Evolutionary conservation across 2,797 vertebrate species (phyloP).

Genomic region (Lacerta agilis): DNA sequence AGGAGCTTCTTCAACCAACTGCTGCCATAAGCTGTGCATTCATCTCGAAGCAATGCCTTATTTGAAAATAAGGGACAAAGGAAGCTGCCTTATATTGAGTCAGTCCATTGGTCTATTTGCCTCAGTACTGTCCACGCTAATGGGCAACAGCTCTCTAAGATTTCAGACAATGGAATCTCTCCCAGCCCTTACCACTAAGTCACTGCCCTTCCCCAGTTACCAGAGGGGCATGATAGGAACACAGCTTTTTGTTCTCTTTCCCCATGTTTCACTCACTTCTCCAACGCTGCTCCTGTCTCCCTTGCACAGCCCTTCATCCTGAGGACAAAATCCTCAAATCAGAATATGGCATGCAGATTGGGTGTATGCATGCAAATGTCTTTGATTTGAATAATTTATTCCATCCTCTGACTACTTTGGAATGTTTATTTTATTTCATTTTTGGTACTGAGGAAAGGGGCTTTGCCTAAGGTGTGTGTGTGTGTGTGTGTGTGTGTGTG

Average conservation of each 20-base stretch:
- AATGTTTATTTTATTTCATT: constrained; percentile 18
- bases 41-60: neutral
- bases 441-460: neutral
- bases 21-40: neutral
- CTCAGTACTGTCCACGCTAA: no score
- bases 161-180: no score
- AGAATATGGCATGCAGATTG: neutral
- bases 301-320: neutral
- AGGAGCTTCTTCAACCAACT: neutral
- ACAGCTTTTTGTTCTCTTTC: no score
- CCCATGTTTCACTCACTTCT: neutral
- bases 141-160: no score
- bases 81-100: no score
- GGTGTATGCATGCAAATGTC: neutral
- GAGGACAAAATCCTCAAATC: neutral
- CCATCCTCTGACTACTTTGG: neutral
- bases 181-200: no score
- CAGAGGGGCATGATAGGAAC: no score
- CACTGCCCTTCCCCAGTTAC: no score
- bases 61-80: neutral
- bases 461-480: neutral
- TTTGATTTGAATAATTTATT: constrained; percentile 3
- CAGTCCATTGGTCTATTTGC: no score
- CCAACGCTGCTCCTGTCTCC: neutral
- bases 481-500: neutral